Conservation (phyloP, 2,797 vertebrate genomes). For the Emys orbicularis region DNA sequence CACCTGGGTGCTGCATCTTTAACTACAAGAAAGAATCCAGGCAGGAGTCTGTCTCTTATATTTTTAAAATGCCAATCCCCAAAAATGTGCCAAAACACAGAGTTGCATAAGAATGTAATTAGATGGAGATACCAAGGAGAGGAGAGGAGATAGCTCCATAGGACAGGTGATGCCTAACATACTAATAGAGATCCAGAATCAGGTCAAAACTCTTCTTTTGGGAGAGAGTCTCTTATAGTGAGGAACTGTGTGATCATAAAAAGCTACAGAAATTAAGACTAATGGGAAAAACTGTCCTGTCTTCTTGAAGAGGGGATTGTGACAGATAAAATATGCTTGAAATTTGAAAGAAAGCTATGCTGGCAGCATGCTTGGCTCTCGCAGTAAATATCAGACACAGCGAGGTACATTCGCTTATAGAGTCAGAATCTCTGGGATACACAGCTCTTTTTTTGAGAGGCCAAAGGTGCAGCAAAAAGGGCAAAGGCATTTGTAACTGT, state of each 20-base stretch:
- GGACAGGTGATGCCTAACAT: neutral
- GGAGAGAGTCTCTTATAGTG: neutral
- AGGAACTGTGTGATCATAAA: neutral
- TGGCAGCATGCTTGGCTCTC: too few relatives aligned
- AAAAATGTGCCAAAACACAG: neutral
- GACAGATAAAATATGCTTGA: neutral
- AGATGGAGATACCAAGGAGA: neutral
- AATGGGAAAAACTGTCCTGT: neutral
- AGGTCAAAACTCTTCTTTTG: neutral
- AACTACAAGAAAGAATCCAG: neutral
- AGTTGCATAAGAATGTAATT: fast-evolving
- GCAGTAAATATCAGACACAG: neutral
- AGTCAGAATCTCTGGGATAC: neutral
- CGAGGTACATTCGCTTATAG: neutral
- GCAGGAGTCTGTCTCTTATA: too few relatives aligned
- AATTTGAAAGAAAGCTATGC: too few relatives aligned
- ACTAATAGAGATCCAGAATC: neutral
- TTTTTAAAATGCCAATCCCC: neutral
- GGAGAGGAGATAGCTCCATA: fast-evolving
- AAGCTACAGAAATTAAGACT: neutral
- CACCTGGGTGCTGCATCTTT: neutral
- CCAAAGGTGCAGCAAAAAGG: too few relatives aligned
- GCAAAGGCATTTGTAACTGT: neutral
- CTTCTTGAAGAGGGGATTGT: neutral
- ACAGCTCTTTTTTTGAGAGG: too few relatives aligned